Evolutionary conservation across 1,140 invertebrate species (phyloP), one percentile per base, ranked within the genome.

Genomic region (Bombus breviceps): DNA sequence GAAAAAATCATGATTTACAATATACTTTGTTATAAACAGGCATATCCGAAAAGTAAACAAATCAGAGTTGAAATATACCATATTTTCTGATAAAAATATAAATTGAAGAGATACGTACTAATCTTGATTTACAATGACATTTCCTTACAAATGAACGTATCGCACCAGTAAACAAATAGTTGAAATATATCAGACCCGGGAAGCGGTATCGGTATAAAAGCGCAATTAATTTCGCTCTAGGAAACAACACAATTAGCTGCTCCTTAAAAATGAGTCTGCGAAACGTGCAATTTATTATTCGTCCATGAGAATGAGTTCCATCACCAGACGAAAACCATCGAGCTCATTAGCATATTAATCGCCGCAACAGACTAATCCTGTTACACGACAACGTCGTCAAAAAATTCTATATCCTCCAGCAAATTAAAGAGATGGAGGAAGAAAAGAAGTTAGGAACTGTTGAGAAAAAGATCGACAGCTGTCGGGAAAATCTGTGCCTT

Each of bases 391-490:
- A 18, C 32, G 3, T n/a, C 28, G 34, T 8, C 28, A 32, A 9
- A 41, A n/a, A 59, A 47, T 62, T 43, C 34, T 62, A 47, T 28
- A 34, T 79, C 53, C 2, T 28, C 10, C 22, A 39, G 15, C 62
- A 69, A 69, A 82, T 59, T 41, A 85, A 57, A n/a, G 5, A 66
- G 64, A 34, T n/a, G 64, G 32, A 2, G 32, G 32, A 66, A 34
- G 64, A 66, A 66, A 22, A 43, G 74, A 73, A 62, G 53, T 76
- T 39, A 69, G 62, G 37, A 39, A 37, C 47, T 79, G 57, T 83
- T 83, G 71, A 66, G 59, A 69, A 89, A 69, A 57, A 64, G 79
- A 81, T 77, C 69, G 78, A 88, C 88, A 83, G 80, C 84, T 86
- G 83, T 74, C 80, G 69, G 68, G 34, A 76, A 86, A 86, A 85